A percentile compares a stretch with the other conserved stretches of the same genome.
Evolutionary conservation across 2,113 vertebrate species (phyloP).

Genomic region (Gulo gulo): DNA sequence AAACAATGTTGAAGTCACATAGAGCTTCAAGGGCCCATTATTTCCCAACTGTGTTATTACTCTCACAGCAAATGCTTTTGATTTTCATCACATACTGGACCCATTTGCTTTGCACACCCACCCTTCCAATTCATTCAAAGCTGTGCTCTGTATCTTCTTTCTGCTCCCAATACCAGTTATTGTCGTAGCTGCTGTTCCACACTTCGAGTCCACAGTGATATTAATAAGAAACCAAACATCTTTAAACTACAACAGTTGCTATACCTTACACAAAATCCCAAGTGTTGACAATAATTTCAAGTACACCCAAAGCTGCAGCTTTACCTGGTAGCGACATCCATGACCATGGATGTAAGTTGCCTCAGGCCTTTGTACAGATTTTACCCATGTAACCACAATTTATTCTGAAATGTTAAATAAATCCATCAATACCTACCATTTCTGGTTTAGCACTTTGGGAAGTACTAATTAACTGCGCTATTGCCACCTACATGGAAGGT

Average conservation of each 20-base stretch:
- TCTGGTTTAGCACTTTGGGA: background rate
- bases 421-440: background rate
- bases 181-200: accelerated
- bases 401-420: background rate
- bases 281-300: background rate
- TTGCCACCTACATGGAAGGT: background rate
- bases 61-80: background rate
- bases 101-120: background rate
- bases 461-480: background rate
- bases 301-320: background rate
- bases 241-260: background rate
- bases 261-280: background rate
- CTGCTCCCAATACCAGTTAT: background rate
- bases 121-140: background rate
- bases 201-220: background rate
- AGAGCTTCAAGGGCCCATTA: background rate
- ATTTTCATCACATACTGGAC: background rate
- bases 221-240: background rate
- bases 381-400: background rate
- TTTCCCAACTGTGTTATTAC: background rate
- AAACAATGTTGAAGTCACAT: background rate
- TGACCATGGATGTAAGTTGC: background rate
- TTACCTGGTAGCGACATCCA: background rate
- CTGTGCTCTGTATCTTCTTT: background rate
- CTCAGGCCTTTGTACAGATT: background rate